Percentiles rank a stretch among this genome's conserved stretches.
Evolutionary conservation across 37 sponge, comb jelly and placozoan genomes (phyloP).

Genomic region (Dysidea cf. avara): DNA sequence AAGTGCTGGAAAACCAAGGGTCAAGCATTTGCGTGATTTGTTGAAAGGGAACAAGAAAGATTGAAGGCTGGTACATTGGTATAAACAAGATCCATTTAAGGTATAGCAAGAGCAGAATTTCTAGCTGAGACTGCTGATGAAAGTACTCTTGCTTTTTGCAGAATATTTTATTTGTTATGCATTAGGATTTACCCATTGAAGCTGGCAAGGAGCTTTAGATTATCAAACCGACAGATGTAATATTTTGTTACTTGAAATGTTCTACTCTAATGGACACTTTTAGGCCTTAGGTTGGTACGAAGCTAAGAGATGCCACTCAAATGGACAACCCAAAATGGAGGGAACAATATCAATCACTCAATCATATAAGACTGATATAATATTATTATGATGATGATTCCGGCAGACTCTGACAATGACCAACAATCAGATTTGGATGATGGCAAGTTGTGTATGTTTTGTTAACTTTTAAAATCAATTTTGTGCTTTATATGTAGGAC

Average conservation of each 20-base stretch:
- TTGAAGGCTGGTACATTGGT: neutral
- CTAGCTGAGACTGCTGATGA: neutral
- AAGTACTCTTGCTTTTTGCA: neutral
- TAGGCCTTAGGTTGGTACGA: slow-evolving; percentile 77
- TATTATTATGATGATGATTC: slow-evolving; percentile 74
- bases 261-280: neutral
- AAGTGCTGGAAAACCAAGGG: no score
- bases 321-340: no score
- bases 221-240: neutral
- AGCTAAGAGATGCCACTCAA: no score
- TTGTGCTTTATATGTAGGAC: no score
- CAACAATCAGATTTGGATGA: neutral
- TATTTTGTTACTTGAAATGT: neutral
- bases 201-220: neutral
- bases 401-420: neutral
- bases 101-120: neutral
- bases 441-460: neutral
- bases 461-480: no score
- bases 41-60: neutral
- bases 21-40: neutral
- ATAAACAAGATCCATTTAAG: no score
- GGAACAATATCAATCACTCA: slow-evolving; percentile 72
- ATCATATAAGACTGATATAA: slow-evolving; percentile 66
- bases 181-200: neutral
- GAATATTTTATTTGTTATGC: neutral